Evolutionary conservation across 2,113 vertebrate genomes (phyloP), one percentile per base, ranked within the genome.

Genomic region (Lophura nycthemera): DNA sequence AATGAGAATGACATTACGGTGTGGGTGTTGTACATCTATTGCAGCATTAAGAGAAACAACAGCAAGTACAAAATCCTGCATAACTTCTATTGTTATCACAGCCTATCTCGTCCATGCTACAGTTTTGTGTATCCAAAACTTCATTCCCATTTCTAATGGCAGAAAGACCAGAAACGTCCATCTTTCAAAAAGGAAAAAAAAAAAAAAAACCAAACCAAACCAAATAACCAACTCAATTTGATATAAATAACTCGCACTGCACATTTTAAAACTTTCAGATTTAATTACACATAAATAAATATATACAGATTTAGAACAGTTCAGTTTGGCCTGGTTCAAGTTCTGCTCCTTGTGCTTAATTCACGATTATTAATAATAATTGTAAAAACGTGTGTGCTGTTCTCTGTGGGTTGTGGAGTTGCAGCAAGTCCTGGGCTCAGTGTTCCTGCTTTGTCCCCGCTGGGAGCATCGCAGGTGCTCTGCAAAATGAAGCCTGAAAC

Each of bases 211-310:
- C 89, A 75, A 75, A 29, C 48, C 11, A 30, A 54, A 54, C 14
- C 52, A 30, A 54, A 54, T 54, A 54, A 67, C 66, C 83, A 93
- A 93, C 56, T 96, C 73, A 79, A 83, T 94, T 83, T 70, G 84
- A 96, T 97, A 98, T 97, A 98, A 98, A 97, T 98, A 98, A 97
- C 85, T 96, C 67, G 95, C 96, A 96, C 92, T 91, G 88, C 94
- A 98, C 97, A 96, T 96, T 79, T 97, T 98, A 91, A 97, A 97
- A 97, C 94, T 96, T 97, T 97, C 96, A 83, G 94, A 95, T 98
- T 97, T 98, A 98, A 98, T 98, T 97, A 98, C 96, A 97, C 96
- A 97, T 98, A 98, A 95, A 97, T 98, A 98, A 98, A 98, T 98
- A 98, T 98, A 96, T 98, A 97, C 98, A 98, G 96, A 96, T 91